These are phyloP conservation scores for Clarias magur DNA, from an alignment of 2,113 vertebrate genomes.

Conservation along the genomic window DNA sequence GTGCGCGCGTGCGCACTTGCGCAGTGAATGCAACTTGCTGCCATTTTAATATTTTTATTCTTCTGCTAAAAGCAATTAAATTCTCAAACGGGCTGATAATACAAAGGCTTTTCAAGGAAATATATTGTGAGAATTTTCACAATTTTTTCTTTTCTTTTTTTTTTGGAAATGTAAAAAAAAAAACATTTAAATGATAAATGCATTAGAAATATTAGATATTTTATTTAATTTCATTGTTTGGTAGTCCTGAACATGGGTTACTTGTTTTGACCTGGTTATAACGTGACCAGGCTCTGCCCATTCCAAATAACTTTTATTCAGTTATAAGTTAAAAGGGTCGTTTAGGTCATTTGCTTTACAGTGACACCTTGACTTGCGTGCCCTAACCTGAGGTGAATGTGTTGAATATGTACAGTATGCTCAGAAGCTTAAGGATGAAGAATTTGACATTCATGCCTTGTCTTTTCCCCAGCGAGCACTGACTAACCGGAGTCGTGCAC, in stretches of 20 bases:
- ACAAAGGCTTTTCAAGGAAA: neutral
- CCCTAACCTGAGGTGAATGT: neutral
- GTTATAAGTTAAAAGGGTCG: neutral
- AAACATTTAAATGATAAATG: neutral
- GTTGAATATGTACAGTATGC: neutral
- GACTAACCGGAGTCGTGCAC: neutral
- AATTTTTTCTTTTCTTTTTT: neutral
- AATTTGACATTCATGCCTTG: neutral
- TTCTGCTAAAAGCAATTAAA: neutral
- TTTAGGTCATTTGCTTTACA: neutral
- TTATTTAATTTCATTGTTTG: neutral
- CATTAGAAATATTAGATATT: neutral
- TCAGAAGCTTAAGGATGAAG: neutral
- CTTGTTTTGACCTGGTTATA: neutral
- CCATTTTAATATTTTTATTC: slow-evolving; percentile 13
- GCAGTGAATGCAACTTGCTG: neutral
- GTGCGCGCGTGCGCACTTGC: neutral
- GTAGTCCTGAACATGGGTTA: neutral
- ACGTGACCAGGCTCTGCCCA: neutral
- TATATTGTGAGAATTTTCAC: neutral
- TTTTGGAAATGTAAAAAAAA: neutral
- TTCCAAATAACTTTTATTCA: neutral
- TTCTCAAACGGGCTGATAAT: neutral
- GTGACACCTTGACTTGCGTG: neutral
- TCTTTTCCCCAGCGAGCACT: neutral